Evolutionary conservation across 2,888 invertebrate genomes (phyloP).

Genomic region (Dryococelus australis): DNA sequence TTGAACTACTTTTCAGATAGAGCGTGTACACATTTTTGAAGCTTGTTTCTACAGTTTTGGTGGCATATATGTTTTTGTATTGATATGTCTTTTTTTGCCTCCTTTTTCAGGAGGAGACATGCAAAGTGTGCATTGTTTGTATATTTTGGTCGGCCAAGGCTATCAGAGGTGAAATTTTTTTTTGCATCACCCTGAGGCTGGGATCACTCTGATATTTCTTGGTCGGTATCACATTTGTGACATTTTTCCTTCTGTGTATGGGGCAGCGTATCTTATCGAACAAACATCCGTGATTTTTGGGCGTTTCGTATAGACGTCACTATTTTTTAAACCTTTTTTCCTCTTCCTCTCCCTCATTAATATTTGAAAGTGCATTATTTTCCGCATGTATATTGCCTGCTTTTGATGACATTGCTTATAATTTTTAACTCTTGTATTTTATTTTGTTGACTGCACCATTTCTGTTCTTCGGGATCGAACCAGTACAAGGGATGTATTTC

Average conservation of each 20-base stretch:
- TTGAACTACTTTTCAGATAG: constrained; percentile 46
- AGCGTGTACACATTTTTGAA: constrained; percentile 46
- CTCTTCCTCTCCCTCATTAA: constrained; percentile 41
- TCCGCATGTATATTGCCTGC: constrained; percentile 48
- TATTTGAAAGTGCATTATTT: constrained; percentile 48
- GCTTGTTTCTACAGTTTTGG: constrained; percentile 45
- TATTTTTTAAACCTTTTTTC: constrained; percentile 39
- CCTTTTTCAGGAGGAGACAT: constrained; percentile 57
- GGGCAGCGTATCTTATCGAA: constrained; percentile 73
- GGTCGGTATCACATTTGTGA: constrained; percentile 64
- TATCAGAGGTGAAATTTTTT: constrained; percentile 47
- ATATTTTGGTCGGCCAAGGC: constrained; percentile 57
- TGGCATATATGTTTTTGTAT: constrained; percentile 46
- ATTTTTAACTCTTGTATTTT: constrained; percentile 53
- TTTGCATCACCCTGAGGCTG: constrained; percentile 55
- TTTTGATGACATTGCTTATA: constrained; percentile 47
- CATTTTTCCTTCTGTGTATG: constrained; percentile 88
- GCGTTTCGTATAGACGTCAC: constrained; percentile 38
- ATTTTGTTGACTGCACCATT: constrained; percentile 72
- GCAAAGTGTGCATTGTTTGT: constrained; percentile 48
- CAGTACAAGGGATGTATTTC: constrained; percentile 76
- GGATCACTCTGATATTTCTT: constrained; percentile 45
- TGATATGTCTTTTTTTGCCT: constrained; percentile 46
- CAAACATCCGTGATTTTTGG: constrained; percentile 45
- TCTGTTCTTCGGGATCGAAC: constrained; percentile 69